A percentile compares a stretch with the other conserved stretches of the same genome.
Conservation (phyloP, 2,113 vertebrate genomes). For the Cisticola juncidis region DNA sequence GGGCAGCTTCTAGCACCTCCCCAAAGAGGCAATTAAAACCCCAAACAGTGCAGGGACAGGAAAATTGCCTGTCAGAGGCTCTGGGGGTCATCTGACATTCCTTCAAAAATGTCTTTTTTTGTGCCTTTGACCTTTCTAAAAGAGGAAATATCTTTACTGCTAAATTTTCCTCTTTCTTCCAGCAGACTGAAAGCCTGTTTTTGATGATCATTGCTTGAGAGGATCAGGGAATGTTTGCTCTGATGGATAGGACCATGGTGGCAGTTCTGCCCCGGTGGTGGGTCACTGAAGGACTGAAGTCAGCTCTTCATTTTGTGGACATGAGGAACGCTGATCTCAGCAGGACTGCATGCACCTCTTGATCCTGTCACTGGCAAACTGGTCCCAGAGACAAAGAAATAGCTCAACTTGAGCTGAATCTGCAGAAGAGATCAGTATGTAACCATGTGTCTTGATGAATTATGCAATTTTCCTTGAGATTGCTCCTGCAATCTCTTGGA, state of each 20-base stretch:
- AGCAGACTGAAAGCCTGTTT: neutral
- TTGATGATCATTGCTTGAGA: neutral
- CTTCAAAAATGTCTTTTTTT: constrained; percentile 1
- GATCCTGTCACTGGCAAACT: neutral
- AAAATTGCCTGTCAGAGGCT: constrained; percentile 19
- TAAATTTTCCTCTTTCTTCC: neutral
- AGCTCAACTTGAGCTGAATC: neutral
- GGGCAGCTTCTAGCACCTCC: constrained; percentile 21
- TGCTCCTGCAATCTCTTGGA: neutral
- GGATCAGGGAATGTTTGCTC: neutral
- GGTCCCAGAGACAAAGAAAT: neutral
- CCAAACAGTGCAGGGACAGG: constrained; percentile 1
- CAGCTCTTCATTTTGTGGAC: neutral
- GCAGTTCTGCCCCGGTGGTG: neutral
- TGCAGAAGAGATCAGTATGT: neutral
- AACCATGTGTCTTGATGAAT: neutral
- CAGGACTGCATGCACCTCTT: neutral
- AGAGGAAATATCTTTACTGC: constrained; percentile 7
- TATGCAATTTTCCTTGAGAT: neutral
- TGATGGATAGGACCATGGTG: neutral
- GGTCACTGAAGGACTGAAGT: neutral
- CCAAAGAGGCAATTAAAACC: constrained; percentile 56
- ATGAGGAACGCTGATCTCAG: neutral
- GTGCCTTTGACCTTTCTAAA: neutral
- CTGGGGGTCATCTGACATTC: constrained; percentile 7